Percentiles rank a stretch among this genome's conserved stretches.
phyloP scores from a whole-genome alignment of 2,888 invertebrate species.

The Habrosyne pyritoides region DNA sequence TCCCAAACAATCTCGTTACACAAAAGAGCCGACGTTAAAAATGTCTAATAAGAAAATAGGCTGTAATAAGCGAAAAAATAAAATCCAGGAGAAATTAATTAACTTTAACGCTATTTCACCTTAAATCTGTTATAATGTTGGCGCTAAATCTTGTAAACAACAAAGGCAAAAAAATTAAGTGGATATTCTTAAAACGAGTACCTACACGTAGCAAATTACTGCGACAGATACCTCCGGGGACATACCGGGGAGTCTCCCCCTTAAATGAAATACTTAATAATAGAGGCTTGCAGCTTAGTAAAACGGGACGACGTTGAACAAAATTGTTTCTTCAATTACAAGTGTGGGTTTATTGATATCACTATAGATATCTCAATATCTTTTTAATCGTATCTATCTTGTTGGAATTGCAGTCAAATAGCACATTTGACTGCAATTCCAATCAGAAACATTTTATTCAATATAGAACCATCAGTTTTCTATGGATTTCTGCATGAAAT shows the following conservation, averaged over 20 bases:
- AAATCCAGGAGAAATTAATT: constrained; percentile 27
- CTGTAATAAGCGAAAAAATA: constrained; percentile 12
- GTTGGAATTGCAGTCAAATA: no score
- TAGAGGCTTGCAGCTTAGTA: constrained; percentile 61
- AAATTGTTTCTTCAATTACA: constrained; percentile 56
- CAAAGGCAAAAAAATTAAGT: constrained; percentile 56
- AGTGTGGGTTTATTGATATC: constrained; percentile 48
- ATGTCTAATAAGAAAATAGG: constrained; percentile 5
- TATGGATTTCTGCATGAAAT: no score
- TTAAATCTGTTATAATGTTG: constrained; percentile 46
- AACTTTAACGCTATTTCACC: constrained; percentile 37
- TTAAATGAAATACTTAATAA: constrained; percentile 80
- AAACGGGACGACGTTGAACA: constrained; percentile 56
- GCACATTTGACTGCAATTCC: no score
- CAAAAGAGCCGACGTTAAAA: constrained; percentile 3
- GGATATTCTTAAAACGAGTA: constrained; percentile 37
- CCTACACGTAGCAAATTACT: constrained; percentile 69
- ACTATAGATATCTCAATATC: background rate
- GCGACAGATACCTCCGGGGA: constrained; percentile 77
- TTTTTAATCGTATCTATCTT: background rate
- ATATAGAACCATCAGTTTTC: no score
- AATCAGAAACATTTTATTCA: no score
- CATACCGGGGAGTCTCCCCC: constrained; percentile 54
- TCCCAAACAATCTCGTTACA: background rate
- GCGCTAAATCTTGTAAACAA: constrained; percentile 60